Percentiles rank a stretch among this genome's conserved stretches.
Evolutionary conservation across 2,888 invertebrate genomes (phyloP).

Genomic region (Seira musarum): DNA sequence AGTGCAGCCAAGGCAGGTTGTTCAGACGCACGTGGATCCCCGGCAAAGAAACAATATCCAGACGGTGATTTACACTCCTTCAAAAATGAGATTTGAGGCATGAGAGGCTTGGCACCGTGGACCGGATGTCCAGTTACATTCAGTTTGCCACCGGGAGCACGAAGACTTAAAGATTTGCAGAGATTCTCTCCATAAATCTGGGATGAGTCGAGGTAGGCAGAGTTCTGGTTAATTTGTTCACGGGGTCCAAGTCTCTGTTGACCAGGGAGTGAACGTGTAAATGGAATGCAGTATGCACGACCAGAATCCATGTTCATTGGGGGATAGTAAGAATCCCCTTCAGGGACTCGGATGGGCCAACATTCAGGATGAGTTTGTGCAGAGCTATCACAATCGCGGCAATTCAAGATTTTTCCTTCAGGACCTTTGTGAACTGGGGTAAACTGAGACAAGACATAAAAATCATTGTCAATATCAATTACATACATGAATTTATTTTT

Average conservation of each 20-base stretch:
- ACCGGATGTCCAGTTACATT: slow-evolving; percentile 85
- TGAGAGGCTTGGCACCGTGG: slow-evolving; percentile 81
- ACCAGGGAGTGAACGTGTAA: slow-evolving; percentile 94
- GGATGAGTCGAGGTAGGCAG: slow-evolving; percentile 90
- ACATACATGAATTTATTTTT: not conserved
- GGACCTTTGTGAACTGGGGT: slow-evolving; percentile 76
- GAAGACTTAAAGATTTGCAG: slow-evolving; percentile 83
- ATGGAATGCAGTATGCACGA: slow-evolving; percentile 90
- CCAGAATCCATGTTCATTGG: slow-evolving; percentile 88
- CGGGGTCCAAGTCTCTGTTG: slow-evolving; percentile 90
- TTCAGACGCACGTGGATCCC: slow-evolving; percentile 93
- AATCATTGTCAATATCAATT: too few relatives aligned
- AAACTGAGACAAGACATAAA: slow-evolving; percentile 74
- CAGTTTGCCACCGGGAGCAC: slow-evolving; percentile 85
- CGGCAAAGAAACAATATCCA: slow-evolving; percentile 90
- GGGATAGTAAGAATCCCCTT: slow-evolving; percentile 92
- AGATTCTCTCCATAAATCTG: slow-evolving; percentile 92
- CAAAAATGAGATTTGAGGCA: slow-evolving; percentile 78
- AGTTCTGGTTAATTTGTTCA: slow-evolving; percentile 95
- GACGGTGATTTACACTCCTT: slow-evolving; percentile 91
- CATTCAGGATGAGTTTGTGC: slow-evolving; percentile 94
- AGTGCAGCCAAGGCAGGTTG: slow-evolving; percentile 91
- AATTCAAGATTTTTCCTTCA: slow-evolving; percentile 80
- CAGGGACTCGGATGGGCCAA: slow-evolving; percentile 91
- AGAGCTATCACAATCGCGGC: slow-evolving; percentile 89